These are phyloP conservation scores for Parnassius smintheus DNA, from an alignment of 2,888 invertebrate species.

Conservation along the genomic window DNA sequence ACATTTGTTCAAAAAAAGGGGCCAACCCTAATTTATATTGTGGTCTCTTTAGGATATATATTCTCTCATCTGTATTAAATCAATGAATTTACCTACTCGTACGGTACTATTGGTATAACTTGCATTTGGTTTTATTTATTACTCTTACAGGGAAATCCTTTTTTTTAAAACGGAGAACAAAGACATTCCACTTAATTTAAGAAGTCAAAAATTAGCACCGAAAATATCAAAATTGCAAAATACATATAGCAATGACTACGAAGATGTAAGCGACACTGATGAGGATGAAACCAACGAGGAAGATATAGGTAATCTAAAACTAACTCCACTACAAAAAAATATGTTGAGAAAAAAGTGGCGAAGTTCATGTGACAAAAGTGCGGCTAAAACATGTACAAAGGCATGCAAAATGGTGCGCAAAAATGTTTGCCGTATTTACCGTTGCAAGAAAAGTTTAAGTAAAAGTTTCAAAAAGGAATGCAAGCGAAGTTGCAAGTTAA, in stretches of 20 bases:
- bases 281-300: background rate
- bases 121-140: no score
- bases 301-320: conserved; percentile 27
- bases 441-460: conserved; percentile 42
- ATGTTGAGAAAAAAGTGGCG: conserved; percentile 38
- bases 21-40: no score
- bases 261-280: background rate
- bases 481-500: conserved; percentile 39
- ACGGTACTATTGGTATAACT: no score
- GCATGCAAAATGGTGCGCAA: conserved; percentile 40
- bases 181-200: no score
- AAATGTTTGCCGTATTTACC: conserved; percentile 36
- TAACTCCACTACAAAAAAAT: conserved; percentile 27
- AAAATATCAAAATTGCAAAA: background rate
- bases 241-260: background rate
- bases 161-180: background rate
- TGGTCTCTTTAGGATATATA: no score
- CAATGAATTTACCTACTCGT: no score
- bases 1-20: no score
- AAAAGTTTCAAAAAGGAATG: conserved; percentile 44
- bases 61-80: no score
- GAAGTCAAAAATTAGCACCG: background rate
- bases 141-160: background rate
- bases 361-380: conserved; percentile 39
- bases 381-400: conserved; percentile 38